A percentile compares a stretch with the other conserved stretches of the same genome.
phyloP scores from a whole-genome alignment of 2,113 vertebrate species.

The Malurus melanocephalus region DNA sequence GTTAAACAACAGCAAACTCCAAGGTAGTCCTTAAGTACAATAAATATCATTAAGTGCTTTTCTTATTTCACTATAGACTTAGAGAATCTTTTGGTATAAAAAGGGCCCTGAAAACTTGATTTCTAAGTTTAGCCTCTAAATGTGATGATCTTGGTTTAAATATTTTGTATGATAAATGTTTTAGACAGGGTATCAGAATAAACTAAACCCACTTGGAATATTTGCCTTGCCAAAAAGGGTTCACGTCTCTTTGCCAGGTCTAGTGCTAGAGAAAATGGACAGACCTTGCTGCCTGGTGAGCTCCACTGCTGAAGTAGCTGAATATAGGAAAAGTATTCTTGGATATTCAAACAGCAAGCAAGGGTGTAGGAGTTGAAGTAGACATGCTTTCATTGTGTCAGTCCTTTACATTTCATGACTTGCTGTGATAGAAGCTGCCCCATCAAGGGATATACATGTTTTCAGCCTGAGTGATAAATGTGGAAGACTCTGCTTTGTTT shows the following conservation, averaged over 20 bases:
- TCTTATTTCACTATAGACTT: neutral
- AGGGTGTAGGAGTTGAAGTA: neutral
- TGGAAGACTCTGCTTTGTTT: neutral
- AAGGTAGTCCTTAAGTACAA: neutral
- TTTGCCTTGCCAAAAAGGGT: neutral
- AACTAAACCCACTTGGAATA: neutral
- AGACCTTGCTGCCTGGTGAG: neutral
- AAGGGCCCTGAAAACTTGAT: neutral
- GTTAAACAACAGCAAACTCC: neutral
- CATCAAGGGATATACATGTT: rapidly evolving
- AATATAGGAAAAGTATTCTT: neutral
- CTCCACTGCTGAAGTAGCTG: neutral
- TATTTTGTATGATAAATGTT: neutral
- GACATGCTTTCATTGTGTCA: neutral
- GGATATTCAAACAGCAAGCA: neutral
- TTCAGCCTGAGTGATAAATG: neutral
- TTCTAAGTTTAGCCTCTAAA: neutral
- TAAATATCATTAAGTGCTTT: neutral
- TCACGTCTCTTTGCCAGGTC: neutral
- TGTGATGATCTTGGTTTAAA: neutral
- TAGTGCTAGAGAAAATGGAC: neutral
- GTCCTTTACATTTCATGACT: neutral
- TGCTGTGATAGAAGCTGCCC: neutral
- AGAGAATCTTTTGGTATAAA: neutral
- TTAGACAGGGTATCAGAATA: neutral